phyloP scores from a whole-genome alignment of 2,797 vertebrate genomes.

The Cyclura pinguis region DNA sequence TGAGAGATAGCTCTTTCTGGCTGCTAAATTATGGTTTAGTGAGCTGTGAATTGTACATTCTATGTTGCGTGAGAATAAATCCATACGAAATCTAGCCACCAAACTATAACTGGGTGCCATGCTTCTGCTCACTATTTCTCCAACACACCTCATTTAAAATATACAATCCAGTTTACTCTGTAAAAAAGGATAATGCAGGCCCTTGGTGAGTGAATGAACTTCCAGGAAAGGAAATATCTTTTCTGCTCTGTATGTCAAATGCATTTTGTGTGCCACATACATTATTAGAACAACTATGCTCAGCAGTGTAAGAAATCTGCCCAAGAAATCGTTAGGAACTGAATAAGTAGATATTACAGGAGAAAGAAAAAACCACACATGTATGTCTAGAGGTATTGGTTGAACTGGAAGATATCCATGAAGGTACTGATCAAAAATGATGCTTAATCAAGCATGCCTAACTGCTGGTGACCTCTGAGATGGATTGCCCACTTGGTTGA shows the following conservation, averaged over 20 bases:
- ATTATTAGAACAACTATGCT: not conserved
- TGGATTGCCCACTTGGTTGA: not conserved
- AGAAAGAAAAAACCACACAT: not conserved
- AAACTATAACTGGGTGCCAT: not conserved
- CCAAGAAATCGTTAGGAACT: not conserved
- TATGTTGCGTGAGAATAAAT: not conserved
- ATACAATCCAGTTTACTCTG: not conserved
- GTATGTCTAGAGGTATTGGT: too few relatives aligned
- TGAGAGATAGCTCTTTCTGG: not conserved
- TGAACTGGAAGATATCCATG: not conserved
- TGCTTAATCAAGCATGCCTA: not conserved
- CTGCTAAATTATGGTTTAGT: conserved; percentile 27
- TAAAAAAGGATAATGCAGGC: not conserved
- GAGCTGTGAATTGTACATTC: not conserved
- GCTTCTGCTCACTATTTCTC: not conserved
- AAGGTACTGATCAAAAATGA: not conserved
- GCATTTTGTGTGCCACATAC: not conserved
- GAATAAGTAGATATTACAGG: not conserved
- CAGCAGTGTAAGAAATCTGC: not conserved
- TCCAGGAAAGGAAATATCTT: not conserved
- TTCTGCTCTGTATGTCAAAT: not conserved
- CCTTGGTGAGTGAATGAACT: not conserved
- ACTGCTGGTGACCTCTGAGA: not conserved
- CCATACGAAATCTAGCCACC: not conserved
- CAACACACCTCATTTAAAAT: not conserved